Percentiles rank a stretch among this genome's conserved stretches.
phyloP scores from a whole-genome alignment of 2,888 invertebrate species.

The Steinernema hermaphroditum region DNA sequence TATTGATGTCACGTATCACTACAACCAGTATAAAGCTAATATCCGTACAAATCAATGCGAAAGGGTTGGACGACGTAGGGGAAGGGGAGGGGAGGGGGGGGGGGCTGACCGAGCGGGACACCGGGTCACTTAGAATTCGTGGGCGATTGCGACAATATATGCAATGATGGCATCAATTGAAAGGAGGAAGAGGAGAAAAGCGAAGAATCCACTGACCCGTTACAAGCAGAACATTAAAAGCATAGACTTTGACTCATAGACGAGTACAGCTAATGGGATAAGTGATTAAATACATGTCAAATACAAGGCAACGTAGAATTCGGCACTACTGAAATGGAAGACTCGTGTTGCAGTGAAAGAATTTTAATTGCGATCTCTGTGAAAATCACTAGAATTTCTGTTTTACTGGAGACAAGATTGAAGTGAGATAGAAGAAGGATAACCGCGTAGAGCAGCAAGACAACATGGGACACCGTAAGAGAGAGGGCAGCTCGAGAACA shows the following conservation, averaged over 20 bases:
- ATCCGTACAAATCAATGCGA: conserved; percentile 29
- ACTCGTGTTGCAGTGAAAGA: conserved; percentile 7
- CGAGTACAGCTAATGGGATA: background rate
- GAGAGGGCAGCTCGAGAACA: background rate
- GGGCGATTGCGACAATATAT: conserved; percentile 25
- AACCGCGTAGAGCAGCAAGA: background rate
- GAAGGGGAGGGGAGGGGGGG: background rate
- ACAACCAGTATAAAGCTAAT: conserved; percentile 31
- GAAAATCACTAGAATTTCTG: background rate
- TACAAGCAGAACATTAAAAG: conserved; percentile 21
- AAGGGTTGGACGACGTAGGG: conserved; percentile 15
- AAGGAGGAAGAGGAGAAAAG: conserved; percentile 7
- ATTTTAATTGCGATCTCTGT: background rate
- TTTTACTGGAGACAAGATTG: conserved; percentile 1
- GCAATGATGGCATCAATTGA: conserved; percentile 24
- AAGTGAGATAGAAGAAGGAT: background rate
- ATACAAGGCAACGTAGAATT: background rate
- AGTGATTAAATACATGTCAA: background rate
- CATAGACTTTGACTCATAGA: conserved; percentile 17
- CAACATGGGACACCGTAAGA: background rate
- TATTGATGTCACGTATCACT: background rate
- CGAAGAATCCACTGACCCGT: conserved; percentile 27
- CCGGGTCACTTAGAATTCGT: background rate
- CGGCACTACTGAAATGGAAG: conserved; percentile 14
- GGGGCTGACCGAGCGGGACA: background rate